Evolutionary conservation across 2,888 invertebrate species (phyloP).

Genomic region (Drosophila nigricruria): DNA sequence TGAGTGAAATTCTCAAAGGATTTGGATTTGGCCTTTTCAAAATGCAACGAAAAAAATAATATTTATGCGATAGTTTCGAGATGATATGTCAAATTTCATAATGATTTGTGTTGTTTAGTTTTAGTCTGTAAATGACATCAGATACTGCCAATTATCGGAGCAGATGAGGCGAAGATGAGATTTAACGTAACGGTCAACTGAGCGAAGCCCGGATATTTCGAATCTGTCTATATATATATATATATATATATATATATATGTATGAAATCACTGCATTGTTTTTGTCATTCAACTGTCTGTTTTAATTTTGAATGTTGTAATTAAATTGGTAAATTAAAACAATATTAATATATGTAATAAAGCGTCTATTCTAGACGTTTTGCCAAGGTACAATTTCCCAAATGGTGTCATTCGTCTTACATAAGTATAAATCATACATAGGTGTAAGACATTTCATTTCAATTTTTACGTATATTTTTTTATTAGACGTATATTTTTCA

Average conservation of each 20-base stretch:
- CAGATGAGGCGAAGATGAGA: slow-evolving; percentile 3
- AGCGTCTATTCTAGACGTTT: background rate
- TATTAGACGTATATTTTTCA: no score
- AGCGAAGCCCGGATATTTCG: slow-evolving; percentile 21
- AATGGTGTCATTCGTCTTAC: background rate
- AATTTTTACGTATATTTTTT: no score
- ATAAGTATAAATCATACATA: no score
- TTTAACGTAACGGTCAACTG: slow-evolving; percentile 9
- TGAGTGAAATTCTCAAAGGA: no score
- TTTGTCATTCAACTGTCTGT: background rate
- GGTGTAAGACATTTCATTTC: no score
- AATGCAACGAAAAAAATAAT: no score
- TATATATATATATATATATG: no score
- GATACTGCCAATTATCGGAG: slow-evolving; percentile 4
- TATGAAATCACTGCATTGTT: no score
- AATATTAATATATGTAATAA: background rate
- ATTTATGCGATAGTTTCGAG: background rate
- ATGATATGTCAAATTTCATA: background rate
- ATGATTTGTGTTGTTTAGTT: no score
- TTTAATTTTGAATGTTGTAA: slow-evolving; percentile 8
- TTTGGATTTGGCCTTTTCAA: no score
- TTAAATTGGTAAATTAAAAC: slow-evolving; percentile 10
- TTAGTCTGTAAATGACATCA: slow-evolving; percentile 33
- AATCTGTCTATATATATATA: background rate
- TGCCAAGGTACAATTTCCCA: background rate